These are phyloP conservation scores for Corydoras maculifer DNA, from an alignment of 2,113 vertebrate genomes.

Conservation along the genomic window DNA sequence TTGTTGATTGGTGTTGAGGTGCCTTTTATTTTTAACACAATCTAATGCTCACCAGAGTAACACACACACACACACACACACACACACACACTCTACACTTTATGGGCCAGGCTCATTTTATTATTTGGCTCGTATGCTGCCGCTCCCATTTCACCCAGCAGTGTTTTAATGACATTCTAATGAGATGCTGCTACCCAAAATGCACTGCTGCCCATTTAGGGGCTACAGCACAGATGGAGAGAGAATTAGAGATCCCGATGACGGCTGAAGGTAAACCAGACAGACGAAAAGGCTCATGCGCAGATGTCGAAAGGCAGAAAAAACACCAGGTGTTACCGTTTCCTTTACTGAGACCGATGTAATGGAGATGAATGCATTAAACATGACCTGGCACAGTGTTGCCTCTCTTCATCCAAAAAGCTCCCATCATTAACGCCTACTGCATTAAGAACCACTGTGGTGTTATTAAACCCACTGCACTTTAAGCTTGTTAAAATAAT, in stretches of 20 bases:
- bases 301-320: conserved; percentile 7
- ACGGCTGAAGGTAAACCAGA: too few species aligned
- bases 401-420: too few species aligned
- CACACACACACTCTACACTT: too few species aligned
- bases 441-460: conserved; percentile 8
- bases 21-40: too few species aligned
- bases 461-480: conserved; percentile 26
- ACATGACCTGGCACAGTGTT: too few species aligned
- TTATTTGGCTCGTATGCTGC: background rate
- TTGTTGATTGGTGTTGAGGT: too few species aligned
- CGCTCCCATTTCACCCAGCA: conserved; percentile 28
- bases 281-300: background rate
- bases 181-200: conserved; percentile 30
- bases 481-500: conserved; percentile 24
- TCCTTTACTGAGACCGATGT: background rate
- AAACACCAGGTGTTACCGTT: background rate
- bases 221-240: conserved; percentile 19
- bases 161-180: conserved; percentile 36
- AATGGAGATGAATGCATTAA: too few species aligned
- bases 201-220: conserved; percentile 1
- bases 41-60: too few species aligned
- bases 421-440: too few species aligned
- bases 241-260: too few species aligned
- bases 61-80: too few species aligned
- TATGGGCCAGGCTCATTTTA: background rate